Percentiles rank a stretch among this genome's conserved stretches.
Evolutionary conservation across 64 coral and sea anemone genomes (phyloP).

Genomic region (Montipora foliosa): DNA sequence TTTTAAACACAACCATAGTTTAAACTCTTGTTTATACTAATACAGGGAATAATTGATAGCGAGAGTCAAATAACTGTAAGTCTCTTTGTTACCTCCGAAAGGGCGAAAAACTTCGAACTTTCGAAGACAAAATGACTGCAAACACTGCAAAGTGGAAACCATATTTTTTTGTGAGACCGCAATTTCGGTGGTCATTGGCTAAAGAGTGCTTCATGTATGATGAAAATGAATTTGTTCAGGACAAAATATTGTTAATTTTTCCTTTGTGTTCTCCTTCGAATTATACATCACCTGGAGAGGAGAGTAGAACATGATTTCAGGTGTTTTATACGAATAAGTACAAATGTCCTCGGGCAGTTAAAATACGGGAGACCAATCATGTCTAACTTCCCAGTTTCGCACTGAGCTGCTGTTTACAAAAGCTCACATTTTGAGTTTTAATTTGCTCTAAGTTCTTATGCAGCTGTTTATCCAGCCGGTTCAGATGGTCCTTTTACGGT

Average conservation of each 20-base stretch:
- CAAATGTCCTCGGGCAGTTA: not conserved
- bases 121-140: slow-evolving; percentile 12
- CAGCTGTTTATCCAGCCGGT: not conserved
- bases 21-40: not conserved
- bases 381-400: not conserved
- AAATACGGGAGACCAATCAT: slow-evolving; percentile 7
- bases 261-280: not conserved
- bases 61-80: not conserved
- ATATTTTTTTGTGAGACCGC: not conserved
- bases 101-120: slow-evolving; percentile 28
- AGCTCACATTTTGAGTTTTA: no score
- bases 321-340: not conserved
- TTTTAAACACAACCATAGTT: not conserved
- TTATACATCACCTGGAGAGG: not conserved
- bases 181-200: not conserved
- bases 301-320: not conserved
- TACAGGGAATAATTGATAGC: not conserved
- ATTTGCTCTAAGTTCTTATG: not conserved
- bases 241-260: no score
- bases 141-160: not conserved
- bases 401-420: not conserved
- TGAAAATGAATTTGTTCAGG: no score
- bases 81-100: not conserved
- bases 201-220: no score
- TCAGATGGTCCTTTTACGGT: slow-evolving; percentile 18